Evolutionary conservation across 2,113 vertebrate genomes (phyloP).

Genomic region (Chroicocephalus ridibundus): DNA sequence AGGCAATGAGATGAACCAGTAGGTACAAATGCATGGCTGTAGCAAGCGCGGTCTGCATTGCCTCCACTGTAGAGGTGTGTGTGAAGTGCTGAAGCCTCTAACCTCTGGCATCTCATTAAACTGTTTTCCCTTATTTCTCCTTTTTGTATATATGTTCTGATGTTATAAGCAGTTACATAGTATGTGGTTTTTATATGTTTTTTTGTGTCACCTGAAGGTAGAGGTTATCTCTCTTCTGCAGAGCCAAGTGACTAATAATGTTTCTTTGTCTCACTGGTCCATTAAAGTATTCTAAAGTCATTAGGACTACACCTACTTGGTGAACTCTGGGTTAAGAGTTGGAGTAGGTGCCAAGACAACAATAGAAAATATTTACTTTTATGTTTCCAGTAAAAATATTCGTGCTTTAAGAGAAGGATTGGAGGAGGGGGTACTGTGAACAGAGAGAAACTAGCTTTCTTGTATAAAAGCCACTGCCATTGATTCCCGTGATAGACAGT

Average conservation of each 20-base stretch:
- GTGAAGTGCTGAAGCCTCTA: neutral
- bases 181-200: neutral
- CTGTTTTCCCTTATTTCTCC: neutral
- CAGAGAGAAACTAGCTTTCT: neutral
- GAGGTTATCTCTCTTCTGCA: neutral
- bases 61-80: neutral
- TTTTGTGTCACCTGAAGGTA: neutral
- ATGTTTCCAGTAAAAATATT: neutral
- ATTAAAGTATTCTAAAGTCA: neutral
- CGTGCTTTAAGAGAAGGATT: neutral
- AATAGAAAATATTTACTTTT: neutral
- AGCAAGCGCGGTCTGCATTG: neutral
- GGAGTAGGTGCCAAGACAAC: neutral
- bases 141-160: neutral
- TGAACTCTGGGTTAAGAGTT: neutral
- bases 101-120: neutral
- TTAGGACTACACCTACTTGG: neutral
- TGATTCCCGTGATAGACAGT: neutral
- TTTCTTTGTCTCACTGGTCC: neutral
- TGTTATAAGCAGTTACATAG: neutral
- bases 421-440: neutral
- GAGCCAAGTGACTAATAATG: neutral
- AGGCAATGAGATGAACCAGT: neutral
- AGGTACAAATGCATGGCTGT: neutral
- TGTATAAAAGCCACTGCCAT: neutral